Evolutionary conservation across 2,797 vertebrate species (phyloP).

Genomic region (Lacerta agilis): DNA sequence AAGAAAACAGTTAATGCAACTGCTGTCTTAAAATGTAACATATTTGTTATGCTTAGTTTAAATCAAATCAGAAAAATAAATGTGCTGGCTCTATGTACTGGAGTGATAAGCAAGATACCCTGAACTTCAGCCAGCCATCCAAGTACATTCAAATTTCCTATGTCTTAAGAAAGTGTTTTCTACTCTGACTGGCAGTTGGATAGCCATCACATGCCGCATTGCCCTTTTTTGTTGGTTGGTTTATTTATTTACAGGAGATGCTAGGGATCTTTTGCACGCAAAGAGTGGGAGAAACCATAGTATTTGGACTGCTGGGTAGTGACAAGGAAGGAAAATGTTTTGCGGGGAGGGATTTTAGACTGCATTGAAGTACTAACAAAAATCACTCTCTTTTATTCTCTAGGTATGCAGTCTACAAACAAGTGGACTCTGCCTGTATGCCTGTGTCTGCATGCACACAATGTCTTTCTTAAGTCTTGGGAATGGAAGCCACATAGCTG

Average conservation of each 20-base stretch:
- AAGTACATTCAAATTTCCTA: not conserved
- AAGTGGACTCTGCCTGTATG: not conserved
- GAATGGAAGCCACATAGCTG: not conserved
- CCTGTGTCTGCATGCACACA: not conserved
- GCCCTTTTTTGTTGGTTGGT: no score
- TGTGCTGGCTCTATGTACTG: not conserved
- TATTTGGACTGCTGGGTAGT: not conserved
- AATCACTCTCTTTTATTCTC: not conserved
- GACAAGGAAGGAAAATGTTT: not conserved
- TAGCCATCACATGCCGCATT: not conserved
- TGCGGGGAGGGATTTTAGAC: no score
- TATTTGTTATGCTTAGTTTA: slow-evolving; percentile 57
- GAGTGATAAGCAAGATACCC: not conserved
- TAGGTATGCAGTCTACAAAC: no score
- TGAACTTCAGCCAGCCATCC: not conserved
- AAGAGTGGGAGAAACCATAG: not conserved
- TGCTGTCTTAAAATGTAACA: slow-evolving; percentile 64
- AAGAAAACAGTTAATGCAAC: slow-evolving; percentile 75
- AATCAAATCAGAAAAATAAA: slow-evolving; percentile 54
- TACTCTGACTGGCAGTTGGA: not conserved
- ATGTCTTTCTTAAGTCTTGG: not conserved
- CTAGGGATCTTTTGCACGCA: not conserved
- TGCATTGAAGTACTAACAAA: not conserved
- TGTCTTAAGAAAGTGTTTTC: not conserved
- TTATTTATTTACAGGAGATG: not conserved